Conservation (phyloP, 2,113 vertebrate species). For the Chaetops frenatus region DNA sequence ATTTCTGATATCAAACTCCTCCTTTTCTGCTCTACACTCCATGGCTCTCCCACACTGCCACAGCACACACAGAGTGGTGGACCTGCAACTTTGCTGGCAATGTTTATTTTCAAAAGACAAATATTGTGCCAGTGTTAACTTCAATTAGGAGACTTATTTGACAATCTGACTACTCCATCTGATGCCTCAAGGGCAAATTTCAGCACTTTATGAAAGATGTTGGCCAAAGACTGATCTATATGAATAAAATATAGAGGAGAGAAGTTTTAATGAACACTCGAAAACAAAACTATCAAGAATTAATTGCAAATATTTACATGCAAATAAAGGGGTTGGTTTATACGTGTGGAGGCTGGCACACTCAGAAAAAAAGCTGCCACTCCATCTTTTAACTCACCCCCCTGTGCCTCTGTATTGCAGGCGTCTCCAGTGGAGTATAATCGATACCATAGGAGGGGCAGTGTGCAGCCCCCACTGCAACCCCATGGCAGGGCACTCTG, state of each 20-base stretch:
- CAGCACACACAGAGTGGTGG: conserved; percentile 14
- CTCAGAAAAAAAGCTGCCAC: neutral
- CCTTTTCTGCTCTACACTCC: neutral
- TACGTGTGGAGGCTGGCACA: neutral
- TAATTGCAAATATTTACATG: conserved; percentile 31
- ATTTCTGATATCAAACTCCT: neutral
- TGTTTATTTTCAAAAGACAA: conserved; percentile 77
- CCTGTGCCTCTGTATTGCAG: neutral
- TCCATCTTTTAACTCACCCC: neutral
- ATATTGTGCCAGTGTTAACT: conserved; percentile 72
- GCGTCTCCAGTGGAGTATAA: neutral
- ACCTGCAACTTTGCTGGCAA: conserved; percentile 62
- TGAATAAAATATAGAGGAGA: conserved; percentile 70
- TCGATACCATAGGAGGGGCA: neutral
- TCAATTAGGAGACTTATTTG: conserved; percentile 76
- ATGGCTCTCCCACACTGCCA: conserved; percentile 24
- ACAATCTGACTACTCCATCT: conserved; percentile 79
- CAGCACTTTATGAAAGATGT: conserved; percentile 67
- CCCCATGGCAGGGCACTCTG: neutral
- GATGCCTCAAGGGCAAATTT: conserved; percentile 81
- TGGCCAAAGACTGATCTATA: conserved; percentile 52
- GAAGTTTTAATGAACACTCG: conserved; percentile 53
- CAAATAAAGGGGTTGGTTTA: conserved; percentile 30
- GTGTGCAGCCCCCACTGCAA: neutral
- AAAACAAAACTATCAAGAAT: conserved; percentile 44